Conservation (phyloP, 2,888 invertebrate genomes). For the Bellardia pandia region DNA sequence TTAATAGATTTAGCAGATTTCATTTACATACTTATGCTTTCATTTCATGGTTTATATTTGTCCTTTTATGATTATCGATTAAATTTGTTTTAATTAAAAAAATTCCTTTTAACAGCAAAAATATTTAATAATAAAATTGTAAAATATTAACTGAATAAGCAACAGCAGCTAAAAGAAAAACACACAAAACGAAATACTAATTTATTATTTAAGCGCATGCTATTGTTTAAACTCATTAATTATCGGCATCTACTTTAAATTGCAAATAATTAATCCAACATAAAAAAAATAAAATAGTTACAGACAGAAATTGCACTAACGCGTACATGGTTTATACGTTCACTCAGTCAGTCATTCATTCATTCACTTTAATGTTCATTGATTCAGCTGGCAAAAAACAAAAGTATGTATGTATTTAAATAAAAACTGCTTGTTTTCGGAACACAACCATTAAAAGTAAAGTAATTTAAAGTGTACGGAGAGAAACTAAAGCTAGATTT, state of each 20-base stretch:
- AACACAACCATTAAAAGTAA: constrained; percentile 32
- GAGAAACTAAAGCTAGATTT: neutral
- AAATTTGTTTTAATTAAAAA: too few relatives aligned
- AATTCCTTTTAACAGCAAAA: too few relatives aligned
- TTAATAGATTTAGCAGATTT: too few relatives aligned
- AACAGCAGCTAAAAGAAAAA: neutral
- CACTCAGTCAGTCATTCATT: constrained; percentile 21
- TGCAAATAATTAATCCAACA: neutral
- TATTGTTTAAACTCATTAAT: constrained; percentile 57
- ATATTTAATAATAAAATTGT: too few relatives aligned
- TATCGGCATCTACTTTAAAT: constrained; percentile 42
- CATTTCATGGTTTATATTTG: too few relatives aligned
- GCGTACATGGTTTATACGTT: neutral
- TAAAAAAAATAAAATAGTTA: constrained; percentile 11
- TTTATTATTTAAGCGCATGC: constrained; percentile 63
- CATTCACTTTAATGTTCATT: constrained; percentile 20
- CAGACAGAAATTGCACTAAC: neutral
- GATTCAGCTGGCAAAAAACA: constrained; percentile 32
- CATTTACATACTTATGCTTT: too few relatives aligned
- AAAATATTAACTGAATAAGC: too few relatives aligned
- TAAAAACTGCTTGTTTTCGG: constrained; percentile 2
- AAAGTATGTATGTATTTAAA: constrained; percentile 35
- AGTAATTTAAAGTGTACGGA: constrained; percentile 43
- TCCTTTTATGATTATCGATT: too few relatives aligned
- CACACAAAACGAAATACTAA: constrained; percentile 2